Evolutionary conservation across 2,797 vertebrate species (phyloP), one percentile per base, ranked within the genome.

Genomic region (Characodon lateralis): DNA sequence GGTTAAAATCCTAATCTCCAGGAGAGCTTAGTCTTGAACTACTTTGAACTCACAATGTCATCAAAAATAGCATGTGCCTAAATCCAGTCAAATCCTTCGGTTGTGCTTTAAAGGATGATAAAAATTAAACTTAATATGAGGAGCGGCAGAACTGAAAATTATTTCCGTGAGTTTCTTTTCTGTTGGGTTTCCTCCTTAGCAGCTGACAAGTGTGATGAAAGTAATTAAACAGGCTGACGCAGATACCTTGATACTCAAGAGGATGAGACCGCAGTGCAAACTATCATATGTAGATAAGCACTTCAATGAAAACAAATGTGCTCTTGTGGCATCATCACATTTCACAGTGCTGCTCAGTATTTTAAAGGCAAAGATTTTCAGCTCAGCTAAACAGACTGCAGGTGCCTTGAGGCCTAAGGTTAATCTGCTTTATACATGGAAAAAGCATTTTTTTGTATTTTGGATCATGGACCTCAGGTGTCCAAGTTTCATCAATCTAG

Each of bases 1-100:
- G 70, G 80, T 88, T 81, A 84, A 74, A 88, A 73, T 46, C 76
- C 77, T 87, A 81, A 89, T 91, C 89, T 82, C 51, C 76, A 43
- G 53, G 74, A 82, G 35, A 71, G 82, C 76, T 79, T 73, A 73
- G 75, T 78, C 71, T 81, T 73, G 71, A 69, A 63, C 72, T 79
- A 79, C 79, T 86, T 58, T 85, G 74, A 79, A 55, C 71, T 74
- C 63, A 39, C 73, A 77, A 61, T 75, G 76, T 78, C 3, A 89
- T 81, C 74, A 83, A 12, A 83, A 68, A 84, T 20, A 78, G 80
- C 77, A 77, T 3, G 78, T 63, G 78, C 76, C 71, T 72, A 10
- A 5, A 28, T 43, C 50, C 4, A 13, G 66, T 79, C 72, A 59
- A 63, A 80, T 43, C 48, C 70, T 70, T 87, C 77, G 53, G 63